Conservation (phyloP, 2,797 vertebrate species). For the Catamblyrhynchus diadema region DNA sequence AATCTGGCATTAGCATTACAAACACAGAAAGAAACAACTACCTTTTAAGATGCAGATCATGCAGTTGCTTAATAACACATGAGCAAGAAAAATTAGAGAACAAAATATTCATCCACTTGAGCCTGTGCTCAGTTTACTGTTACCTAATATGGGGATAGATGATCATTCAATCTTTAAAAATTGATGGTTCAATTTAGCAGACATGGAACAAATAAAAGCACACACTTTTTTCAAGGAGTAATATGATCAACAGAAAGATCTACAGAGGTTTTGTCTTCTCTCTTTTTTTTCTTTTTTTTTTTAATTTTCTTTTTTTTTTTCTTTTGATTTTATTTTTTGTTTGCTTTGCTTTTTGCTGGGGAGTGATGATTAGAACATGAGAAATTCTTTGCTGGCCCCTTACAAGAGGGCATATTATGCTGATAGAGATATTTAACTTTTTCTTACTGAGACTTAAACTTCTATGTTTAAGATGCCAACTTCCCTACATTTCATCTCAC, state of each 20-base stretch:
- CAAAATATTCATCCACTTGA: background rate
- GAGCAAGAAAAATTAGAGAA: background rate
- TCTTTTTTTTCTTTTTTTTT: no score
- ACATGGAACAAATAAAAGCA: background rate
- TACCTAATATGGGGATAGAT: background rate
- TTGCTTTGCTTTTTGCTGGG: background rate
- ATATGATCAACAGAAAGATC: background rate
- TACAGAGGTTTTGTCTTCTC: fast-evolving
- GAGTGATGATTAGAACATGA: background rate
- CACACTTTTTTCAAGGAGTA: background rate
- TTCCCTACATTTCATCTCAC: background rate
- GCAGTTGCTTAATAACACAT: background rate
- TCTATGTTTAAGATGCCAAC: background rate
- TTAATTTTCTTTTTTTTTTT: background rate
- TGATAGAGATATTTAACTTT: background rate
- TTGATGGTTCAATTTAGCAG: background rate
- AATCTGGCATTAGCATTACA: background rate
- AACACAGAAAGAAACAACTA: background rate
- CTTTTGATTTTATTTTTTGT: background rate
- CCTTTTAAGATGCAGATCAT: background rate
- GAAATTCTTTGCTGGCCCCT: background rate
- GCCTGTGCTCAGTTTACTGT: background rate
- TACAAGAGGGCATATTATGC: background rate
- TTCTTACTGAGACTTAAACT: background rate
- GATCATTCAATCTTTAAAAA: background rate